Evolutionary conservation across 2,113 vertebrate genomes (phyloP).

Genomic region (Mirounga angustirostris): DNA sequence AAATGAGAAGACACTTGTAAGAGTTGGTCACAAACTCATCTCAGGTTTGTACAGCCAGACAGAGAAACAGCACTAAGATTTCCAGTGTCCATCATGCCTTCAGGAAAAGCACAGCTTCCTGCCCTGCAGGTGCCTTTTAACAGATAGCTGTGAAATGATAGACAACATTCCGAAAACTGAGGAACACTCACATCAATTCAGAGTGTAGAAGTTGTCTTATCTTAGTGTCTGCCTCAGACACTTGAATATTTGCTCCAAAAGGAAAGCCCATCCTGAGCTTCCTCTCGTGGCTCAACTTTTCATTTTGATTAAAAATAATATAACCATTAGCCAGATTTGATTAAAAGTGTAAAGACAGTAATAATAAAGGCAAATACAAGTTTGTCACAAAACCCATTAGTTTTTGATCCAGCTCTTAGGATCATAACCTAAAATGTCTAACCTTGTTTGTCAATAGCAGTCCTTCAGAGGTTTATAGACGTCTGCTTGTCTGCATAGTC

Average conservation of each 20-base stretch:
- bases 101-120: neutral
- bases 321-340: neutral
- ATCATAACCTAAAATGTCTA: neutral
- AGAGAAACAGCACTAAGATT: neutral
- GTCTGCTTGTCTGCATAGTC: neutral
- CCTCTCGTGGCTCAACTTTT: neutral
- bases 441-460: neutral
- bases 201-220: neutral
- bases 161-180: neutral
- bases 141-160: neutral
- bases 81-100: neutral
- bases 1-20: neutral
- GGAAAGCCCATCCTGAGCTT: neutral
- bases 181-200: neutral
- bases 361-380: neutral
- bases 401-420: neutral
- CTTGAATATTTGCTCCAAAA: neutral
- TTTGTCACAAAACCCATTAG: constrained; percentile 1
- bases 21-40: neutral
- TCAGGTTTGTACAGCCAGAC: neutral
- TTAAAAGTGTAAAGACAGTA: constrained; percentile 19
- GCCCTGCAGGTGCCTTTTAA: neutral
- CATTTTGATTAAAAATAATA: neutral
- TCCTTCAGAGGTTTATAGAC: neutral
- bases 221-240: neutral